These are phyloP conservation scores for Hemichromis elongatus DNA, from an alignment of 2,113 vertebrate species.

Conservation along the genomic window DNA sequence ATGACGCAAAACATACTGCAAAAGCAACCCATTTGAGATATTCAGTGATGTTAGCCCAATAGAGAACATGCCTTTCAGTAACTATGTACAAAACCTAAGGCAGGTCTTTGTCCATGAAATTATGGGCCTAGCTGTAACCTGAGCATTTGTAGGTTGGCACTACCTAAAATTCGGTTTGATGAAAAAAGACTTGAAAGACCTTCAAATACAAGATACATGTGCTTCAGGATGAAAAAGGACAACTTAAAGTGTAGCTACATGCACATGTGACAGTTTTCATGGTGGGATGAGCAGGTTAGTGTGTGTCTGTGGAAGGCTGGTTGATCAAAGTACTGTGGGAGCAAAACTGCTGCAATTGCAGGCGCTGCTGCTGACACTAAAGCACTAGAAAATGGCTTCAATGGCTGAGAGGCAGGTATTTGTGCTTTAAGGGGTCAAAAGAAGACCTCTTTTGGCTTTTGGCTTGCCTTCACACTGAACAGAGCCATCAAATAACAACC, in stretches of 20 bases:
- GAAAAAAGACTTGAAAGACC: background rate
- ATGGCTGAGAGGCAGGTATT: background rate
- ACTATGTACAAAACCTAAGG: background rate
- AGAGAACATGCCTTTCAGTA: background rate
- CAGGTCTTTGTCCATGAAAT: background rate
- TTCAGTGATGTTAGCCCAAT: background rate
- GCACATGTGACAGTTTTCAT: background rate
- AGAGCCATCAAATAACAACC: background rate
- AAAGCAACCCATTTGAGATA: background rate
- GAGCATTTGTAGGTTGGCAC: background rate
- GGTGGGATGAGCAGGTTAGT: background rate
- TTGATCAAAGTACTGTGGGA: background rate
- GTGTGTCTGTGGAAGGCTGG: background rate
- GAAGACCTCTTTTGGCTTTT: background rate
- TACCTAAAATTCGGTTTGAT: background rate
- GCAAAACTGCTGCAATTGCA: background rate
- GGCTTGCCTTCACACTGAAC: background rate
- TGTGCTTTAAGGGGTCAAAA: background rate
- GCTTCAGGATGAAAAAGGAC: background rate
- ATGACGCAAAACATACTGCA: background rate
- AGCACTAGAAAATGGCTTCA: background rate
- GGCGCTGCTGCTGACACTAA: slow-evolving; percentile 2
- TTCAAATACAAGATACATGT: background rate
- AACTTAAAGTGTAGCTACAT: background rate
- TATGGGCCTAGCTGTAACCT: background rate